Percentiles rank a stretch among this genome's conserved stretches.
phyloP scores from a whole-genome alignment of 2,888 invertebrate genomes.

The Pogonocherus hispidulus region DNA sequence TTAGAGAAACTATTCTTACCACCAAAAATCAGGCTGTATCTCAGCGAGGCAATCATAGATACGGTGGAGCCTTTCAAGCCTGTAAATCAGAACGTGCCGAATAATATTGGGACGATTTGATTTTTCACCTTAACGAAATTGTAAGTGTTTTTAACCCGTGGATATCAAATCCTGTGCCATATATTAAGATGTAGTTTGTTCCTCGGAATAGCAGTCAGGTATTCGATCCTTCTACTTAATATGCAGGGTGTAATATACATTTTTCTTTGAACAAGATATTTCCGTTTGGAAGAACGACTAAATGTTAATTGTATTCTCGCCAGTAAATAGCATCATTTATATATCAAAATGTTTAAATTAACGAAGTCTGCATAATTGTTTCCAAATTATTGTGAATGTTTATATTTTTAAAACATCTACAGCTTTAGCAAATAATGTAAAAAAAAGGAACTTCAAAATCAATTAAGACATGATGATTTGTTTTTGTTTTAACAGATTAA shows the following conservation, averaged over 20 bases:
- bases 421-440: too few relatives aligned
- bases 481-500: too few relatives aligned
- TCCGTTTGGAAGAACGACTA: too few relatives aligned
- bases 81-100: conserved; percentile 59
- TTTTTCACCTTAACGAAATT: conserved; percentile 19
- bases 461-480: too few relatives aligned
- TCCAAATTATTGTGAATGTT: too few relatives aligned
- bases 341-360: too few relatives aligned
- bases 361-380: too few relatives aligned
- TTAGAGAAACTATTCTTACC: conserved; percentile 74
- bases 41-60: conserved; percentile 72
- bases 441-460: too few relatives aligned
- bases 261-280: too few relatives aligned
- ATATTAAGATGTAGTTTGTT: not conserved
- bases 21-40: conserved; percentile 72
- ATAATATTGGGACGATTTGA: conserved; percentile 47
- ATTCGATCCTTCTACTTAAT: not conserved
- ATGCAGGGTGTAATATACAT: not conserved
- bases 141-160: conserved; percentile 17
- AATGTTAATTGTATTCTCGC: too few relatives aligned
- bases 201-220: conserved; percentile 4
- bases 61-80: conserved; percentile 62
- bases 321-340: too few relatives aligned
- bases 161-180: conserved; percentile 32
- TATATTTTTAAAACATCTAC: too few relatives aligned